A percentile compares a stretch with the other conserved stretches of the same genome.
phyloP scores from a whole-genome alignment of 2,797 vertebrate species.

The Scolopax bukidnonensis region DNA sequence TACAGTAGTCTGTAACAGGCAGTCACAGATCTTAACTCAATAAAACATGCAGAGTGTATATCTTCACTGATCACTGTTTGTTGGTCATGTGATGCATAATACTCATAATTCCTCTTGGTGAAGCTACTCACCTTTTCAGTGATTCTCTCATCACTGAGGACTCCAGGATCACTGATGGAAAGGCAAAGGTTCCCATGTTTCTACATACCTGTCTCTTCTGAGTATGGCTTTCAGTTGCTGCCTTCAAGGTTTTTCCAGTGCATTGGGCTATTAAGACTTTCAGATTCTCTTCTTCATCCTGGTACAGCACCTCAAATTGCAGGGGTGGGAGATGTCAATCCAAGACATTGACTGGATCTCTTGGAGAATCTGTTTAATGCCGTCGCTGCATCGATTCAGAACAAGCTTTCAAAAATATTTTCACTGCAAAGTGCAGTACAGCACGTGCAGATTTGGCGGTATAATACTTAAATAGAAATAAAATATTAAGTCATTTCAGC shows the following conservation, averaged over 20 bases:
- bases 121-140: not conserved
- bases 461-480: not conserved
- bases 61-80: not conserved
- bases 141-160: too few species aligned
- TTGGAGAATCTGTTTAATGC: too few species aligned
- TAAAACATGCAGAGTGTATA: accelerated
- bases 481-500: not conserved
- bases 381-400: not conserved
- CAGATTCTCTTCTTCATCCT: not conserved
- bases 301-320: not conserved
- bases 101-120: not conserved
- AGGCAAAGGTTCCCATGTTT: not conserved
- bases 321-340: not conserved
- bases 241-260: not conserved
- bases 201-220: not conserved
- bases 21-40: not conserved
- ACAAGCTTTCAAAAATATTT: not conserved
- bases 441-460: not conserved
- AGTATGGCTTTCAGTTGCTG: not conserved
- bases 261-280: too few species aligned
- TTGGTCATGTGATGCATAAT: accelerated
- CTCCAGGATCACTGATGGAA: not conserved
- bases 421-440: not conserved
- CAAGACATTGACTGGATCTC: not conserved
- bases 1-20: not conserved